phyloP scores from a whole-genome alignment of 2,888 invertebrate genomes.

The Coleophora flavipennella region DNA sequence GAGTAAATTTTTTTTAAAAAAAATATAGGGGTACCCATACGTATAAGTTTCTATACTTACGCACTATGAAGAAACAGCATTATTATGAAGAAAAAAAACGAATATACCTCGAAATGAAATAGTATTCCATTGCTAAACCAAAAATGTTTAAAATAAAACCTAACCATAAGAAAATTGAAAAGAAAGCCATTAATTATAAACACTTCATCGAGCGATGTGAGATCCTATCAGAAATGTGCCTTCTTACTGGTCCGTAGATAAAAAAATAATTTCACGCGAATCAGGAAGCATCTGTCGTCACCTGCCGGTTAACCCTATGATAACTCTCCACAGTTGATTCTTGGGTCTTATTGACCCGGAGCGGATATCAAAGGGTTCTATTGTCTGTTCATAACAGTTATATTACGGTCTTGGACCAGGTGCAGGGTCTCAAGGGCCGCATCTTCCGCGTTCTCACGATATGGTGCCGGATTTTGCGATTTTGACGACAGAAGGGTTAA shows the following conservation, averaged over 20 bases:
- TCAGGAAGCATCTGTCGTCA: constrained; percentile 63
- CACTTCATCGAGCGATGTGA: constrained; percentile 55
- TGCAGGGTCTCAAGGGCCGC: constrained; percentile 32
- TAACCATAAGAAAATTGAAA: constrained; percentile 30
- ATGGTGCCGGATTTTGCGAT: constrained; percentile 37
- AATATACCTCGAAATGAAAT: too few species aligned
- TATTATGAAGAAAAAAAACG: too few species aligned
- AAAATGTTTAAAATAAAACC: constrained; percentile 3
- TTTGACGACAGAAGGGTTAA: constrained; percentile 26
- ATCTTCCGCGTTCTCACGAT: constrained; percentile 61
- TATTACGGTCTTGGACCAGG: constrained; percentile 53
- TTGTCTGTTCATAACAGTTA: constrained; percentile 55
- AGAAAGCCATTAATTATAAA: constrained; percentile 56
- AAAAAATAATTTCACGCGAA: constrained; percentile 64
- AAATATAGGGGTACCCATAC: too few species aligned
- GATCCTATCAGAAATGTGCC: constrained; percentile 37
- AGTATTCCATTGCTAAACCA: too few species aligned
- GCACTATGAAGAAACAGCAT: too few species aligned
- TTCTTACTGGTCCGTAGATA: not conserved
- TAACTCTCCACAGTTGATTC: constrained; percentile 36
- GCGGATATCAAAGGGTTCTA: constrained; percentile 55
- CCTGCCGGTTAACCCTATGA: constrained; percentile 59
- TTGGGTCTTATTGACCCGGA: constrained; percentile 39
- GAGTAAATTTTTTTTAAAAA: too few species aligned
- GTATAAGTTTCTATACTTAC: too few species aligned